phyloP scores from a whole-genome alignment of 2,888 invertebrate species.

The Incurvaria masculella region DNA sequence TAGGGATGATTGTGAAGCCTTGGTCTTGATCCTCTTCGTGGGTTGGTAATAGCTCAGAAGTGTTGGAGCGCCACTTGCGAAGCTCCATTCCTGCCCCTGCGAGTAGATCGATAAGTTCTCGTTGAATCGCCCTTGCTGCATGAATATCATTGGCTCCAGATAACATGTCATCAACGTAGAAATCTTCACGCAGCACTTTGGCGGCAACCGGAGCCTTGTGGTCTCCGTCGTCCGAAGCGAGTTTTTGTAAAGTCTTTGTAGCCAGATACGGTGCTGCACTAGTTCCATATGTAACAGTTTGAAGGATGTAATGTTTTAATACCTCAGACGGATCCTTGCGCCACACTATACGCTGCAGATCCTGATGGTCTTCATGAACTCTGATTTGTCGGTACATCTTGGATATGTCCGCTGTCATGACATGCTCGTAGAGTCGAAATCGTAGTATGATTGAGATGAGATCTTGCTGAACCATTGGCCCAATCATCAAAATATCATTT shows the following conservation, averaged over 20 bases:
- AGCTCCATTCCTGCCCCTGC: not conserved
- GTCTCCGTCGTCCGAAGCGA: not conserved
- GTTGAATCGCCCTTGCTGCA: not conserved
- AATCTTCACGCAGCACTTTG: not conserved
- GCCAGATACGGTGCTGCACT: slow-evolving; percentile 1
- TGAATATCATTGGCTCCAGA: not conserved
- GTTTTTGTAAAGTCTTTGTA: not conserved
- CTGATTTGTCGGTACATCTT: not conserved
- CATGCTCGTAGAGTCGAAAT: not conserved
- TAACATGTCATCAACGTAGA: slow-evolving; percentile 3
- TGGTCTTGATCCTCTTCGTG: not conserved
- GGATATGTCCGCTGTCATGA: not conserved
- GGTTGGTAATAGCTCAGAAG: not conserved
- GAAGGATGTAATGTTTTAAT: not conserved
- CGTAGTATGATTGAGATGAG: not conserved
- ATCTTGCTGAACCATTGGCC: not conserved
- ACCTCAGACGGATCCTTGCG: not conserved
- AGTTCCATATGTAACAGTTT: not conserved
- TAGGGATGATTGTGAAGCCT: not conserved
- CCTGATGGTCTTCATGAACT: not conserved
- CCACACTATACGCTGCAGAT: not conserved
- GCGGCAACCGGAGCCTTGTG: not conserved
- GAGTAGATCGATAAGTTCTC: not conserved
- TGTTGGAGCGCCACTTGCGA: not conserved
- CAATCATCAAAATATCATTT: not conserved